phyloP scores from a whole-genome alignment of 2,113 vertebrate genomes.

The Channa argus region DNA sequence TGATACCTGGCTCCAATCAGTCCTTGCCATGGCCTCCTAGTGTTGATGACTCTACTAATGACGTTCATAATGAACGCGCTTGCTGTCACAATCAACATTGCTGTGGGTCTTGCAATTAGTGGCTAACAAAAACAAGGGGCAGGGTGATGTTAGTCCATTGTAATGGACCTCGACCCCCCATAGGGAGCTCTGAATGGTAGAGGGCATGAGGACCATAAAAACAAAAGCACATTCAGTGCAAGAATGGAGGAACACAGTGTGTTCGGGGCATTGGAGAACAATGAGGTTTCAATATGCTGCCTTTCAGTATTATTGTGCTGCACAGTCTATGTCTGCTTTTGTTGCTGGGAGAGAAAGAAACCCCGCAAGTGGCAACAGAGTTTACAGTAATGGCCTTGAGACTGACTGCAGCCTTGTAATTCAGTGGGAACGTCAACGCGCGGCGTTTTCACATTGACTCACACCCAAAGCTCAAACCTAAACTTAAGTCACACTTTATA shows the following conservation, averaged over 20 bases:
- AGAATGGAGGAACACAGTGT: conserved; percentile 6
- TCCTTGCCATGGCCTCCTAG: conserved; percentile 47
- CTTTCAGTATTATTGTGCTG: not conserved
- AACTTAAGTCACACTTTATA: conserved; percentile 21
- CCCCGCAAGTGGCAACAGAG: not conserved
- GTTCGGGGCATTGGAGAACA: not conserved
- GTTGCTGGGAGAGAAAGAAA: not conserved
- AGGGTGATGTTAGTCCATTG: conserved; percentile 61
- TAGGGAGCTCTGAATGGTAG: conserved; percentile 56
- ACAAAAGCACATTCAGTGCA: conserved; percentile 7
- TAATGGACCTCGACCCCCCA: conserved; percentile 67
- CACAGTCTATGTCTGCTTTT: not conserved
- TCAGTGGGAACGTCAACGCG: not conserved
- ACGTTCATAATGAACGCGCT: conserved; percentile 66
- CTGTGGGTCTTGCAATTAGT: conserved; percentile 56
- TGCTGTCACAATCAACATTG: conserved; percentile 66
- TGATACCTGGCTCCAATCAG: conserved; percentile 70
- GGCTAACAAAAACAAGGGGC: conserved; percentile 59
- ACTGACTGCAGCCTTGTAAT: too few species aligned
- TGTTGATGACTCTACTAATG: conserved; percentile 74
- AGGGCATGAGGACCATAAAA: conserved; percentile 25
- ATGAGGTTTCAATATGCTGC: not conserved
- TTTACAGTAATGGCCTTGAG: not conserved
- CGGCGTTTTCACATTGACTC: not conserved
- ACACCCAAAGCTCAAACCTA: not conserved